Percentiles rank a stretch among this genome's conserved stretches.
These are phyloP conservation scores for Tamias sibiricus DNA, from an alignment of 2,113 vertebrate species.

Conservation along the genomic window DNA sequence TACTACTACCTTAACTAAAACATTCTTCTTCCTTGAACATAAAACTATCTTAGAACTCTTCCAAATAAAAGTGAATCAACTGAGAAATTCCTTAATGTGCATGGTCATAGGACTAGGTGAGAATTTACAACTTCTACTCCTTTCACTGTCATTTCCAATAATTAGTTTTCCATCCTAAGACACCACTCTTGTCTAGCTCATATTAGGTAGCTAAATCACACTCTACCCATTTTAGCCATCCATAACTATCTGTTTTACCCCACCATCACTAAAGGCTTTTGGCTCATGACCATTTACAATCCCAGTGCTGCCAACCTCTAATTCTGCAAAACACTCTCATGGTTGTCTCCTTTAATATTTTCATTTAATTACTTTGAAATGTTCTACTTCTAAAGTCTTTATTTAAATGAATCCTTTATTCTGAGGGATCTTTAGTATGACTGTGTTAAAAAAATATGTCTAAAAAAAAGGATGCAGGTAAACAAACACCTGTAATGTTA, in stretches of 20 bases:
- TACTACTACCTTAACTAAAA: background rate
- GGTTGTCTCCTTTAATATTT: background rate
- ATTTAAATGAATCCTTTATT: background rate
- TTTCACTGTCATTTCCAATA: background rate
- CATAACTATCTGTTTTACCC: background rate
- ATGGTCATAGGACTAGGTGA: background rate
- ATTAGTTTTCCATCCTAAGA: background rate
- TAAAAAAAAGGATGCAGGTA: background rate
- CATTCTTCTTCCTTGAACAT: background rate
- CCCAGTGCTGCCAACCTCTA: background rate
- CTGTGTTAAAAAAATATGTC: background rate
- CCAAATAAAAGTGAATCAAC: background rate
- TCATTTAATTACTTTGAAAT: background rate
- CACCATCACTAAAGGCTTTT: background rate
- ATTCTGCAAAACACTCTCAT: background rate
- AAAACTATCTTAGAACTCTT: background rate
- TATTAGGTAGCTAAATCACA: background rate
- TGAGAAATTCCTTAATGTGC: background rate
- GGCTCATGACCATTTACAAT: background rate
- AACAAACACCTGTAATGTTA: background rate
- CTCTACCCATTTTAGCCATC: background rate
- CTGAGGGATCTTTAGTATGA: background rate
- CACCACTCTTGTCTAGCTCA: background rate
- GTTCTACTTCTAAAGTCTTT: background rate
- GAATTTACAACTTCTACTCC: background rate